These are phyloP conservation scores for Diplolepis rosae DNA, from an alignment of 2,888 invertebrate genomes.

Conservation along the genomic window DNA sequence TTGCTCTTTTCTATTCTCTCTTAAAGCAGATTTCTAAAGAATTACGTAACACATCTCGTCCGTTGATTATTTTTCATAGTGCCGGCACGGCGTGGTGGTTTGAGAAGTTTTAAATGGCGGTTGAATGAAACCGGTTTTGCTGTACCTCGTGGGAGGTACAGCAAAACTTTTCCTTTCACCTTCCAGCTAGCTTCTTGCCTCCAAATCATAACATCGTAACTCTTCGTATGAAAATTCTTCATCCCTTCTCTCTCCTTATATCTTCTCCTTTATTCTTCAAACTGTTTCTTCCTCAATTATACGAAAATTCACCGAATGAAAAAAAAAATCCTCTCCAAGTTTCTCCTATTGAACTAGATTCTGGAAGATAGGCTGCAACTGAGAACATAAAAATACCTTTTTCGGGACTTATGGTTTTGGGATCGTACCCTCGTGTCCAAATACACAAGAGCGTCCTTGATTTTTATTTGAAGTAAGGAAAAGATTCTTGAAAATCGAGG, in stretches of 20 bases:
- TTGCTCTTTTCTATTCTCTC: slow-evolving; percentile 1
- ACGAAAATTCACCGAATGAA: neutral
- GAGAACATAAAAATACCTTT: slow-evolving; percentile 9
- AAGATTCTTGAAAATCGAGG: neutral
- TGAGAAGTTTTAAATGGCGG: slow-evolving; percentile 68
- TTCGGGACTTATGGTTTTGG: neutral
- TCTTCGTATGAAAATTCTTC: neutral
- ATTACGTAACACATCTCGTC: slow-evolving; percentile 69
- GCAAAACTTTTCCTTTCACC: slow-evolving; percentile 36
- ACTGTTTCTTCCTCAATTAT: slow-evolving; percentile 5
- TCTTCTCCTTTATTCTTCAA: slow-evolving; percentile 23
- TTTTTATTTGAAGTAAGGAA: neutral
- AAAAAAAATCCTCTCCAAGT: neutral
- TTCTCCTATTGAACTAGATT: neutral
- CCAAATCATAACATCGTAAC: slow-evolving; percentile 45
- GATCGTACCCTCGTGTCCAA: neutral
- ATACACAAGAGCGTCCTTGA: neutral
- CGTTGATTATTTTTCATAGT: slow-evolving; percentile 71
- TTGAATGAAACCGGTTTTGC: slow-evolving; percentile 72
- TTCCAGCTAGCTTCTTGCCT: slow-evolving; percentile 30
- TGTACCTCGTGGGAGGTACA: slow-evolving; percentile 48
- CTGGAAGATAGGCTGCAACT: neutral
- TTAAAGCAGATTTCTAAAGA: slow-evolving; percentile 62
- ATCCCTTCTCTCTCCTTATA: neutral
- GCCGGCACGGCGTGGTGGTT: slow-evolving; percentile 62